Evolutionary conservation across 1,140 invertebrate species (phyloP).

Genomic region (Chelonus insularis): DNA sequence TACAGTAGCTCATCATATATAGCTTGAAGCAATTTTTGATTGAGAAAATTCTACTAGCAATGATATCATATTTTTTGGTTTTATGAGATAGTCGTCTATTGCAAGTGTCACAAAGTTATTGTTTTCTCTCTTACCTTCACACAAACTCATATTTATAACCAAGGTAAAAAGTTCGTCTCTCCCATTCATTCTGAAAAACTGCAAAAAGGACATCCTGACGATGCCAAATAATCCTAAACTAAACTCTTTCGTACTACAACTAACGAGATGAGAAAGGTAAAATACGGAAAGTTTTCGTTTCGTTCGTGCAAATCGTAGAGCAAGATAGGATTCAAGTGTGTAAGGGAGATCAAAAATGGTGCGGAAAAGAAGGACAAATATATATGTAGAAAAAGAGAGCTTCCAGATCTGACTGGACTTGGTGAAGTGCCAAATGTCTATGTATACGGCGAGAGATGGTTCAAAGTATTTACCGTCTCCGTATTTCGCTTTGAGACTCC

Average conservation of each 20-base stretch:
- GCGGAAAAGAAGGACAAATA: neutral
- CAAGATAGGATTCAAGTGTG: neutral
- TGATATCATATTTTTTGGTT: neutral
- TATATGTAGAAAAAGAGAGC: conserved; percentile 1
- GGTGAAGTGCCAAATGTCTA: conserved; percentile 19
- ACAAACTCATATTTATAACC: neutral
- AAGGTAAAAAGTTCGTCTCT: conserved; percentile 1
- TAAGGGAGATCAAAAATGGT: neutral
- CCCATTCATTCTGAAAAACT: neutral
- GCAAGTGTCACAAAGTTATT: neutral
- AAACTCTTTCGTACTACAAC: conserved; percentile 9
- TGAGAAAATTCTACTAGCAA: too few species aligned
- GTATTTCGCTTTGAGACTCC: conserved; percentile 2
- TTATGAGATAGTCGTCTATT: neutral
- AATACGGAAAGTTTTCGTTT: conserved; percentile 11
- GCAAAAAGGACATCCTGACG: neutral
- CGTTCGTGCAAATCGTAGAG: neutral
- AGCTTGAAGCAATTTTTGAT: too few species aligned
- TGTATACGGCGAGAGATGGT: conserved; percentile 17
- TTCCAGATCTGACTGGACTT: conserved; percentile 9
- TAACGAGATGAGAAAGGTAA: conserved; percentile 14
- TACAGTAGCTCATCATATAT: too few species aligned
- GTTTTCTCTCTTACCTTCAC: neutral
- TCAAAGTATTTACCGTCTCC: conserved; percentile 21
- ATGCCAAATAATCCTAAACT: conserved; percentile 16